Evolutionary conservation across 1,140 invertebrate species (phyloP).

Genomic region (Rhynchophorus ferrugineus): DNA sequence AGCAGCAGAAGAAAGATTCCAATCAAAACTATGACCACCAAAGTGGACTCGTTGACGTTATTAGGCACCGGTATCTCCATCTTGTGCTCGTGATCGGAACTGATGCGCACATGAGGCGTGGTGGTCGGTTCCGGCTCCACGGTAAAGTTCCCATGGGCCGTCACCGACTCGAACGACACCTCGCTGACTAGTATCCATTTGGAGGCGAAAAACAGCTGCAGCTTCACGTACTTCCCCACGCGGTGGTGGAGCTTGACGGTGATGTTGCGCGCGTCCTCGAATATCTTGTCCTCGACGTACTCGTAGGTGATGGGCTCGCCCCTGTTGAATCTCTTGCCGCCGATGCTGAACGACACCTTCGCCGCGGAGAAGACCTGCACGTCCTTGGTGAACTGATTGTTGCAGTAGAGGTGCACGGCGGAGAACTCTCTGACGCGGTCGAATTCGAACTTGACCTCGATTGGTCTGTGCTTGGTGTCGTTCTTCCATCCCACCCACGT

Average conservation of each 20-base stretch:
- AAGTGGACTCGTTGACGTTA: slow-evolving; percentile 63
- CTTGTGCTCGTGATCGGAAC: slow-evolving; percentile 37
- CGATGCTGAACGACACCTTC: slow-evolving; percentile 59
- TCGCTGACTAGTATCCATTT: slow-evolving; percentile 87
- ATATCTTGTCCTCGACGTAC: slow-evolving; percentile 50
- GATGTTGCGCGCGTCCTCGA: slow-evolving; percentile 59
- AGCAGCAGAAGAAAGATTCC: slow-evolving; percentile 71
- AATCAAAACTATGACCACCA: slow-evolving; percentile 76
- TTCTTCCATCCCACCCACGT: slow-evolving; percentile 92
- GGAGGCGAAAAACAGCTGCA: slow-evolving; percentile 72
- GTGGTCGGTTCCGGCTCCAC: slow-evolving; percentile 45
- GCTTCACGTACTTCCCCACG: slow-evolving; percentile 66
- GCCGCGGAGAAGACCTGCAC: slow-evolving; percentile 64
- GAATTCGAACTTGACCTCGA: slow-evolving; percentile 82
- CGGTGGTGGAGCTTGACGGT: slow-evolving; percentile 67
- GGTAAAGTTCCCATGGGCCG: slow-evolving; percentile 67
- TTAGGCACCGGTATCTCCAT: slow-evolving; percentile 55
- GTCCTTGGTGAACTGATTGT: slow-evolving; percentile 73
- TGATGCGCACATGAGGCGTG: slow-evolving; percentile 44
- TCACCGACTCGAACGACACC: slow-evolving; percentile 67
- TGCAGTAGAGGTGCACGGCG: slow-evolving; percentile 72
- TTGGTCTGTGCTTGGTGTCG: slow-evolving; percentile 58
- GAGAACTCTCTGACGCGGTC: slow-evolving; percentile 81
- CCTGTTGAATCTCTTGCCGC: slow-evolving; percentile 56
- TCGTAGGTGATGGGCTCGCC: slow-evolving; percentile 53